Evolutionary conservation across 2,797 vertebrate genomes (phyloP), one percentile per base, ranked within the genome.

Genomic region (Catamblyrhynchus diadema): DNA sequence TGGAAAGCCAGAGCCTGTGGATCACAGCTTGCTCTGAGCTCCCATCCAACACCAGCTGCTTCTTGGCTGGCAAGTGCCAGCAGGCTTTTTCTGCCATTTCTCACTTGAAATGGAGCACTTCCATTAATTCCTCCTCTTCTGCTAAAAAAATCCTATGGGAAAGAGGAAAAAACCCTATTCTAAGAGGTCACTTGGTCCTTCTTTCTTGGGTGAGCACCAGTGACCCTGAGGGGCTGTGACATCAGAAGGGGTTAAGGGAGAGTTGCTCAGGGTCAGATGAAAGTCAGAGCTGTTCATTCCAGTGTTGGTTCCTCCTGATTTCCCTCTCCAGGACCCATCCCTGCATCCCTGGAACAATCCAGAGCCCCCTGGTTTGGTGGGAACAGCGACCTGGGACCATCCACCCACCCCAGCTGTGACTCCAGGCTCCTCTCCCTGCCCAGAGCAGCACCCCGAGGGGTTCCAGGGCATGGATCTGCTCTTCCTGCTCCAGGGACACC

Each of bases 311-410:
- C 61, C 39, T 44, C 25, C 59, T 53, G 32, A 12, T 53, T 32
- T 54, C 69, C 73, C 9, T 3, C 42, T 48, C 59, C 74, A 65
- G 33, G 11, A 17, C 33, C 72, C 11, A 2, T 33, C 59, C 60
- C 71, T 7, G 2, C 41, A 39, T 32, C 8, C 44, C 30, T 50
- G 10, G 33, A 35, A 50, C 13, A 44, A 59, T 59, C 3, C 56
- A 27, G 56, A 37, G 33, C 7, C 25, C n/a, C 28, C 25, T 14
- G 56, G 30, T 4, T 10, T 11, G 45, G 48, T 78, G 81, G 66
- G 71, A 77, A 18, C 53, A 48, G 27, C 0, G 2, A 50, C 0
- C 0, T 39, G 51, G 66, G 25, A 8, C 44, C 78, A 69, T 18
- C 62, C 28, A 23, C 8, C 65, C 66, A 61, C 8, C 59, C 30